Evolutionary conservation across 2,888 invertebrate species (phyloP), one percentile per base, ranked within the genome.

Genomic region (Orchesella flavescens): DNA sequence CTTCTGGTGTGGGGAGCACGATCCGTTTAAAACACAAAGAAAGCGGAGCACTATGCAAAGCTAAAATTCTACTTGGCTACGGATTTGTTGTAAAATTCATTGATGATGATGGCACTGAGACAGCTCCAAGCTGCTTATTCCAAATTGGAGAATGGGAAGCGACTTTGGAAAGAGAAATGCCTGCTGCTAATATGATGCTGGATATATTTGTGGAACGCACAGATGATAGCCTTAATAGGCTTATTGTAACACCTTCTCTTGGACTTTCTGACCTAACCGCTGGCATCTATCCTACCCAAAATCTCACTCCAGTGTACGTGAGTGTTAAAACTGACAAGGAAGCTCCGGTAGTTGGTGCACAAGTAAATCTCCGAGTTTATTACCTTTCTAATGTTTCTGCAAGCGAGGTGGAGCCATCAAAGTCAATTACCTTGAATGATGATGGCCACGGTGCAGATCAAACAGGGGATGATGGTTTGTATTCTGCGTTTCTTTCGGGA

Each of bases 381-480:
- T 71, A 63, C 34, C 5, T 24, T n/a, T 21, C 68, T 7, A 74
- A 53, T n/a, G 21, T 24, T 1, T 9, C 17, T n/a, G 15, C 15
- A 34, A 34, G 3, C 7, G 34, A 17, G n/a, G 21, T 53, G n/a
- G 19, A 23, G 7, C 17, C 23, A 7, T 3, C 43, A 17, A 65
- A 19, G 21, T 43, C 5, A 2, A 71, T 82, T 43, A 15, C 23
- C 0, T 15, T 79, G 7, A 19, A 13, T 4, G 85, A 88, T 71
- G 63, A 88, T 81, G 88, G 87, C 10, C 46, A 68, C 2, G 84
- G 82, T n/a, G 86, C 87, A 1, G 88, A 88, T 68, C 61, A 81
- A n/a, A 86, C 85, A 0, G 74, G 72, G 63, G 74, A 86, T 53
- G 88, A 88, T 57, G 88, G 88, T 1, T 63, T 87, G 2, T 88